Conservation (phyloP, 2,797 vertebrate genomes). For the Telmatherina bonti region DNA sequence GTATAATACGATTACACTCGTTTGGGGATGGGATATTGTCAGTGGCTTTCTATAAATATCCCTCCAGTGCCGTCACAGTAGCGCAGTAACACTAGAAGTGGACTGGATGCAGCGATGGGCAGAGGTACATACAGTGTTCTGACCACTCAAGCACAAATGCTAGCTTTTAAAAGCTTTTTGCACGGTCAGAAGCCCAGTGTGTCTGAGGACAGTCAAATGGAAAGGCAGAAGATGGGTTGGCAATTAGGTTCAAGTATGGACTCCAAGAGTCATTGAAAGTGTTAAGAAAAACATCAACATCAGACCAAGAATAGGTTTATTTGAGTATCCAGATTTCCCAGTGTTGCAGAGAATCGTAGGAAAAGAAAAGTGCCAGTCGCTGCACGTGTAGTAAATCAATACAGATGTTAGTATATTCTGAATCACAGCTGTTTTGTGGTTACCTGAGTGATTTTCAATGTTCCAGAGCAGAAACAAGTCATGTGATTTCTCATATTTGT, state of each 20-base stretch:
- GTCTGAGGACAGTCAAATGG: slow-evolving; percentile 38
- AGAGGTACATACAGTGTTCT: slow-evolving; percentile 68
- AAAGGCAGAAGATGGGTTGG: slow-evolving; percentile 35
- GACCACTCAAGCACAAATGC: slow-evolving; percentile 75
- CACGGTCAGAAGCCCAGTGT: slow-evolving; percentile 40
- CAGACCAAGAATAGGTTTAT: background rate
- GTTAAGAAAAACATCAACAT: background rate
- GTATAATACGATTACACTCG: slow-evolving; percentile 77
- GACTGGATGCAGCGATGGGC: slow-evolving; percentile 37
- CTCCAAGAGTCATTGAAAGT: background rate
- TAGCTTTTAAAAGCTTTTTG: slow-evolving; percentile 77
- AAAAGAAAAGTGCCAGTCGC: too few relatives aligned
- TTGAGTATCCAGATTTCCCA: too few relatives aligned
- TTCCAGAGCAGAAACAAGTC: too few relatives aligned
- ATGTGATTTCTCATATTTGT: too few relatives aligned
- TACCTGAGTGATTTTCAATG: too few relatives aligned
- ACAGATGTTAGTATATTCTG: too few relatives aligned
- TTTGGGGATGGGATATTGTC: slow-evolving; percentile 74
- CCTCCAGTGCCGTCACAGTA: slow-evolving; percentile 36
- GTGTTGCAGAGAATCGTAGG: too few relatives aligned
- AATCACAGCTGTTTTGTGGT: too few relatives aligned
- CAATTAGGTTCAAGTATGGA: slow-evolving; percentile 27
- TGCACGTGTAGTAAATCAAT: too few relatives aligned
- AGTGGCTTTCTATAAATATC: slow-evolving; percentile 70
- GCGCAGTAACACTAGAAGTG: slow-evolving; percentile 33